phyloP scores from a whole-genome alignment of 2,113 vertebrate genomes.

The Sarotherodon lohbergeri region DNA sequence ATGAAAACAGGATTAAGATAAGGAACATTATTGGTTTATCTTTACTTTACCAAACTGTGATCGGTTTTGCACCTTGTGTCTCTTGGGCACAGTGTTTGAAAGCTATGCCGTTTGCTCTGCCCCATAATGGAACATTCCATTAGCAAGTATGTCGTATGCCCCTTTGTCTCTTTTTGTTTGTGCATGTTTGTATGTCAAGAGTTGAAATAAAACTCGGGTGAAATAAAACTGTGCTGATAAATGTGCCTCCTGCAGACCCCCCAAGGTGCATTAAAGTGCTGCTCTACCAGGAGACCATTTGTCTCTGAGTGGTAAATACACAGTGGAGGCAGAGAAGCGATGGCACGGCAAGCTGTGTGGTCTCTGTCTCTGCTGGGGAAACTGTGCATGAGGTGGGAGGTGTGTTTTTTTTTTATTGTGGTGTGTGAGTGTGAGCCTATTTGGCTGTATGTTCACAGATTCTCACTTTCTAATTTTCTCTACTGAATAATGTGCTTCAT shows the following conservation, averaged over 20 bases:
- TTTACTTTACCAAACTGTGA: not conserved
- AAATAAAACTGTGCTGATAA: constrained; percentile 45
- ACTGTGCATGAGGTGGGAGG: not conserved
- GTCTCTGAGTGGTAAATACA: constrained; percentile 52
- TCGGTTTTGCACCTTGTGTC: not conserved
- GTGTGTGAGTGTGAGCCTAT: not conserved
- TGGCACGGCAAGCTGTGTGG: constrained; percentile 19
- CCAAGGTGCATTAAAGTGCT: constrained; percentile 45
- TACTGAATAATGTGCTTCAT: constrained; percentile 21
- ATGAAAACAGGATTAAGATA: not conserved
- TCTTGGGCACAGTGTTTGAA: not conserved
- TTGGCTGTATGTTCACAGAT: not conserved
- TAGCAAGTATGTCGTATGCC: not conserved
- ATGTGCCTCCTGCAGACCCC: constrained; percentile 35
- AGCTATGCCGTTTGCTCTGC: not conserved
- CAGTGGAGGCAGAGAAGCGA: constrained; percentile 13
- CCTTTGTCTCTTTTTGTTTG: not conserved
- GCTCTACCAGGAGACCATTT: constrained; percentile 42
- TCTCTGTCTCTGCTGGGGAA: constrained; percentile 15
- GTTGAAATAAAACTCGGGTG: not conserved
- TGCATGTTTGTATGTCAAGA: not conserved
- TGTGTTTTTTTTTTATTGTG: not conserved
- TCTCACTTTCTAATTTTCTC: not conserved
- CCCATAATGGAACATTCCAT: constrained; percentile 32
- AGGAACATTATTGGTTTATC: not conserved